Percentiles rank a stretch among this genome's conserved stretches.
These are phyloP conservation scores for Solea solea DNA, from an alignment of 2,113 vertebrate genomes.

Conservation along the genomic window DNA sequence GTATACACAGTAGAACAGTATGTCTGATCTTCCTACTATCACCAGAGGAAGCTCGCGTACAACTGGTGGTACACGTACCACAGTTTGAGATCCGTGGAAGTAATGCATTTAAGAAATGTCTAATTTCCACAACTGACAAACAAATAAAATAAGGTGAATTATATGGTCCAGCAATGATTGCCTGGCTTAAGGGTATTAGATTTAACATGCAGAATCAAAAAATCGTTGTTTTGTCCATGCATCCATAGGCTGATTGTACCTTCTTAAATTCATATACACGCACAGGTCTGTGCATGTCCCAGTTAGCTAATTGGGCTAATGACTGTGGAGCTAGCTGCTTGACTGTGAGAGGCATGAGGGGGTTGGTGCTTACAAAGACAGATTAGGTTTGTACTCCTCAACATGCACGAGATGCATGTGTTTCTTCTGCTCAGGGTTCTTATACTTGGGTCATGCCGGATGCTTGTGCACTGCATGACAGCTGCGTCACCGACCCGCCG, in stretches of 20 bases:
- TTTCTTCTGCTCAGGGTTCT: conserved; percentile 19
- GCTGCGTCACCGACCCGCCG: no score
- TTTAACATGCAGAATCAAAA: background rate
- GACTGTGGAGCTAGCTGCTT: conserved; percentile 40
- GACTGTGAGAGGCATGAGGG: conserved; percentile 16
- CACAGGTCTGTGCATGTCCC: conserved; percentile 45
- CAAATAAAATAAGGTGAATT: background rate
- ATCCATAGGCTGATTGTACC: background rate
- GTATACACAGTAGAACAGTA: no score
- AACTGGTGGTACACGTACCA: no score
- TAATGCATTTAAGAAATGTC: conserved; percentile 2
- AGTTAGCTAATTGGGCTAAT: conserved; percentile 37
- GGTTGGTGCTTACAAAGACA: background rate
- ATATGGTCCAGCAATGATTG: no score
- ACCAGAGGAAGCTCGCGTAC: no score
- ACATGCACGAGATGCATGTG: conserved; percentile 1
- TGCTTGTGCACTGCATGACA: no score
- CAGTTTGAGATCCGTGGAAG: no score
- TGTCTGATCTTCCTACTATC: no score
- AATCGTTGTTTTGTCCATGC: background rate
- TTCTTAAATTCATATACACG: conserved; percentile 5
- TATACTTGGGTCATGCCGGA: no score
- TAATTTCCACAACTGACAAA: background rate
- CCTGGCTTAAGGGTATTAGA: background rate
- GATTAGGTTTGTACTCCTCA: background rate